Conservation (phyloP, 2,797 vertebrate genomes). For the Lycodopsis pacificus region DNA sequence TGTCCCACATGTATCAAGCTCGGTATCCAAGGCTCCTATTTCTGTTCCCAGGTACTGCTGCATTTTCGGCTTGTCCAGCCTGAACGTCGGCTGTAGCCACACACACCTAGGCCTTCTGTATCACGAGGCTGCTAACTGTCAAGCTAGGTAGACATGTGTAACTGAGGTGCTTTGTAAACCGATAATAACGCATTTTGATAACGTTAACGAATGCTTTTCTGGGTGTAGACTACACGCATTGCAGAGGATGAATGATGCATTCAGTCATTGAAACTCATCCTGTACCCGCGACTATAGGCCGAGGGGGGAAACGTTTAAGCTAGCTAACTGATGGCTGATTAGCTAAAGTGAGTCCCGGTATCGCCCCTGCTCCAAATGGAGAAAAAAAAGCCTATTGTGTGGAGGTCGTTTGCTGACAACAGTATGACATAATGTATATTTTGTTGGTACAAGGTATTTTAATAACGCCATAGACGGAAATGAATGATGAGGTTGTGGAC, state of each 20-base stretch:
- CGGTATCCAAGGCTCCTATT: conserved; percentile 96
- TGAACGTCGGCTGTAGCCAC: background rate
- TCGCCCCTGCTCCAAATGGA: background rate
- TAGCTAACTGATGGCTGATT: conserved; percentile 44
- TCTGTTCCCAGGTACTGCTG: conserved; percentile 94
- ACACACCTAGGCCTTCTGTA: conserved; percentile 59
- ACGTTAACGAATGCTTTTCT: background rate
- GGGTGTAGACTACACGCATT: background rate
- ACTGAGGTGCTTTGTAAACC: conserved; percentile 11
- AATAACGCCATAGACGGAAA: too few species aligned
- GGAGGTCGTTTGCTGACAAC: background rate
- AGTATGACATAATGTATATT: background rate
- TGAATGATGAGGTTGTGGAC: background rate
- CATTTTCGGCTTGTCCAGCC: background rate
- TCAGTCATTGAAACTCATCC: background rate
- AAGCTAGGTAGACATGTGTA: conserved; percentile 62
- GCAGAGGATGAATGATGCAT: background rate
- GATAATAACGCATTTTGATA: conserved; percentile 1
- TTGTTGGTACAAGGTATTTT: accelerated
- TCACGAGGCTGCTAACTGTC: conserved; percentile 76
- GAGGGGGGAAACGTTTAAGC: conserved; percentile 13
- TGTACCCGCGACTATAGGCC: background rate
- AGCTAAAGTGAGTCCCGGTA: conserved; percentile 28
- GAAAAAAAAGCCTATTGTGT: background rate
- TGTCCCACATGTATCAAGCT: conserved; percentile 98